Evolutionary conservation across 2,888 invertebrate genomes (phyloP), one percentile per base, ranked within the genome.

Genomic region (Nemurella pictetii): DNA sequence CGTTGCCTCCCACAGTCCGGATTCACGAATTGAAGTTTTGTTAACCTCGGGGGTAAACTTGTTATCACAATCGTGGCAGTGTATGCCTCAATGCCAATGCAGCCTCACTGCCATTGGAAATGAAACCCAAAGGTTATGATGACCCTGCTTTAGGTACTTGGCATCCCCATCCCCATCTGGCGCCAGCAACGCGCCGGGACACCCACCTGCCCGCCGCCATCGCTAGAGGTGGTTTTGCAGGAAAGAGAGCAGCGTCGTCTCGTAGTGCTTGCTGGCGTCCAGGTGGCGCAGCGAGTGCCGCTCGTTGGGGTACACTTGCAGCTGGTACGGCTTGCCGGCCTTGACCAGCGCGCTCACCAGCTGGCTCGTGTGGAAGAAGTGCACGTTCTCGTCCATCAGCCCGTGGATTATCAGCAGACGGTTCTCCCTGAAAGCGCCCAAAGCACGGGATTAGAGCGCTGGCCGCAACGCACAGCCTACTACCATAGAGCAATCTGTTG

Each of bases 341-440:
- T 96, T 94, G 85, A 99, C 95, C 86, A 99, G 93, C 85, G 96
- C 95, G 87, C 96, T 96, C 29, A 99, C 95, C 86, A 99, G 92
- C 87, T 96, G 95, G 88, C 96, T 97, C 20, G 98, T 98, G 91
- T 99, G 99, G 88, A 95, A 95, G 91, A 99, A 99, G 90, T 99
- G 99, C 0, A 99, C 99, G 90, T 99, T 99, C 91, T 99, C 99
- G 90, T 99, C 99, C 85, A 98, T 98, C 86, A 99, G 91, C 0
- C 99, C 99, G 90, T 99, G 99, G 88, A 99, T 97, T 73, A 99
- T 96, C 26, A 99, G 92, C 87, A 99, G 91, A 55, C 99, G 94
- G 89, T 96, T 96, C 89, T 96, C 96, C 89, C 96, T 95, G 90
- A 0, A 90, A 90, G 83, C 85, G 88, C 86, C 85, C 55, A 85